A percentile compares a stretch with the other conserved stretches of the same genome.
These are phyloP conservation scores for Dynastes grantii DNA, from an alignment of 2,888 invertebrate species.

Conservation along the genomic window DNA sequence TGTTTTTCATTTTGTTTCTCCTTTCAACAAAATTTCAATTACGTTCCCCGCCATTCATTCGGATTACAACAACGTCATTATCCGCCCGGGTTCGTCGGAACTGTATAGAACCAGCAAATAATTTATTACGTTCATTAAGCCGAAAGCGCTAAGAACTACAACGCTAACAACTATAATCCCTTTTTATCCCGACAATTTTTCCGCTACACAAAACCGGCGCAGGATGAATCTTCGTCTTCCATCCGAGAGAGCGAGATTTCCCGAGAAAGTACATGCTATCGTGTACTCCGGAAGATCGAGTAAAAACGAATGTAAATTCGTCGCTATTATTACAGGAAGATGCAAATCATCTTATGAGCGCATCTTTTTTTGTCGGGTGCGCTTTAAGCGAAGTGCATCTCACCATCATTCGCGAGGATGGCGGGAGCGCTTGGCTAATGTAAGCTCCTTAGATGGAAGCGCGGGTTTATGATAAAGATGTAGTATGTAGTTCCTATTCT, in stretches of 20 bases:
- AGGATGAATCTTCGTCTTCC: slow-evolving; percentile 8
- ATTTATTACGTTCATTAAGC: slow-evolving; percentile 20
- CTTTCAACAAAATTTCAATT: slow-evolving; percentile 6
- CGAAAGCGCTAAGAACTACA: slow-evolving; percentile 9
- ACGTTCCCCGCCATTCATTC: background rate
- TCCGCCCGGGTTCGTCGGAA: background rate
- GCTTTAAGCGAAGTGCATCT: background rate
- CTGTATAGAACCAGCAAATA: slow-evolving; percentile 11
- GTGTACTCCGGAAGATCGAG: background rate
- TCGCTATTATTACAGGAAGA: background rate
- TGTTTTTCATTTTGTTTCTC: background rate
- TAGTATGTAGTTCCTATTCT: background rate
- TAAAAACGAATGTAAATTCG: slow-evolving; percentile 2
- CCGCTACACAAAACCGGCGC: slow-evolving; percentile 2
- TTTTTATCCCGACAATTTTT: slow-evolving; percentile 2
- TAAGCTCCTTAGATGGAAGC: no score
- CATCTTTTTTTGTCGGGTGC: background rate
- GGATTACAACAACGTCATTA: slow-evolving; percentile 6
- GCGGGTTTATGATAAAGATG: background rate
- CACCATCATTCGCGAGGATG: background rate
- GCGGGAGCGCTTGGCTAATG: no score
- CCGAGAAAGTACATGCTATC: no score
- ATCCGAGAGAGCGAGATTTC: no score
- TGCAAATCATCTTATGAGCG: slow-evolving; percentile 1
- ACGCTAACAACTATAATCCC: slow-evolving; percentile 25